These are phyloP conservation scores for Hydrotaea cyrtoneurina DNA, from an alignment of 2,888 invertebrate species.

Conservation along the genomic window DNA sequence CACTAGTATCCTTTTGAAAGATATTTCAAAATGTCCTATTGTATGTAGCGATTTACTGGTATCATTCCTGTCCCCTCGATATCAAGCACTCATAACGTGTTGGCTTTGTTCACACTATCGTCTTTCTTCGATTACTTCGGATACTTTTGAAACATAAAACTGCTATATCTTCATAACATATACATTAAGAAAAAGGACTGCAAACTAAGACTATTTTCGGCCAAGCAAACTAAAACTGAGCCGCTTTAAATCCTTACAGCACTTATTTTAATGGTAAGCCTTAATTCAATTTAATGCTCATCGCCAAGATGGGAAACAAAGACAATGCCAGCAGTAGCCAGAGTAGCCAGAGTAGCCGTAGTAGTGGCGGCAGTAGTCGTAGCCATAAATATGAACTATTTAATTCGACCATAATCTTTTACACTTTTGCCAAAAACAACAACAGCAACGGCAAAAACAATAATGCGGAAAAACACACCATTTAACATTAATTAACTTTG, in stretches of 20 bases:
- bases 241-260: neutral
- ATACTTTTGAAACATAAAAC: too few species aligned
- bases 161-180: too few species aligned
- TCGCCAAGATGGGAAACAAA: neutral
- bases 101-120: too few species aligned
- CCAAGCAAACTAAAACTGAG: neutral
- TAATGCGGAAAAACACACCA: slow-evolving; percentile 33
- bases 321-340: neutral
- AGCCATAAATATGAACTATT: slow-evolving; percentile 8
- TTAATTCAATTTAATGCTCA: neutral
- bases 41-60: too few species aligned
- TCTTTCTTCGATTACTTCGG: too few species aligned
- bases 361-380: neutral
- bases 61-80: too few species aligned
- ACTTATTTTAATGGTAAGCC: neutral
- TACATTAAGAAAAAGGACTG: too few species aligned
- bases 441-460: neutral
- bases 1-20: too few species aligned
- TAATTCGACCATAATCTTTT: slow-evolving; percentile 21
- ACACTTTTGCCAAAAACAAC: slow-evolving; percentile 20
- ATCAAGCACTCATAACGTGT: too few species aligned
- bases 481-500: slow-evolving; percentile 36
- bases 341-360: too few species aligned
- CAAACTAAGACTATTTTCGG: too few species aligned
- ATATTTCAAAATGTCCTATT: too few species aligned